Conservation (phyloP, 2,888 invertebrate genomes). For the Sphinx pinastri region DNA sequence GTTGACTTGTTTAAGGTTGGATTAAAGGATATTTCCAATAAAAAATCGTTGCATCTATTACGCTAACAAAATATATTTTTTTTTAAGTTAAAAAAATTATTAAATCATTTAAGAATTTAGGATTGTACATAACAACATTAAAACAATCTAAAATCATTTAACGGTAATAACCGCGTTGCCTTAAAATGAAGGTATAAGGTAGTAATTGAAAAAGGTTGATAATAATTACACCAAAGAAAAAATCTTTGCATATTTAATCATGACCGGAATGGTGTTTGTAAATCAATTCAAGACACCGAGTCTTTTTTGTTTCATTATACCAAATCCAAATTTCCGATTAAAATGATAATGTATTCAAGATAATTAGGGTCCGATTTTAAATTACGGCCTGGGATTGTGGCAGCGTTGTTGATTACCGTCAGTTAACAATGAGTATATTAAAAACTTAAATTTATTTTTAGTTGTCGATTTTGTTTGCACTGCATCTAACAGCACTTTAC, state of each 20-base stretch:
- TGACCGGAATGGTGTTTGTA: slow-evolving; percentile 45
- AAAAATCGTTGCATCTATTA: too few relatives aligned
- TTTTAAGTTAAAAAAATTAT: too few relatives aligned
- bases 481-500: neutral
- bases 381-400: slow-evolving; percentile 27
- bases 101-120: neutral
- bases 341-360: slow-evolving; percentile 57
- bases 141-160: neutral
- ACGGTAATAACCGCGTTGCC: slow-evolving; percentile 10
- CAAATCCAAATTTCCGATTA: slow-evolving; percentile 52
- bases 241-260: slow-evolving; percentile 20
- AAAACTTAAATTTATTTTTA: neutral
- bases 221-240: slow-evolving; percentile 16
- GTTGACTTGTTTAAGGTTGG: too few relatives aligned
- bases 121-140: neutral
- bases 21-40: too few relatives aligned
- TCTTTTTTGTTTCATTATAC: slow-evolving; percentile 45
- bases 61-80: too few relatives aligned
- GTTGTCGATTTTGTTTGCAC: neutral
- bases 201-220: slow-evolving; percentile 16
- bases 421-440: slow-evolving; percentile 27
- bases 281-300: slow-evolving; percentile 50
- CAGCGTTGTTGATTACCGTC: slow-evolving; percentile 35
- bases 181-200: neutral
- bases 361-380: slow-evolving; percentile 51